Evolutionary conservation across 1,140 invertebrate genomes (phyloP), one percentile per base, ranked within the genome.

Genomic region (Microplitis mediator): DNA sequence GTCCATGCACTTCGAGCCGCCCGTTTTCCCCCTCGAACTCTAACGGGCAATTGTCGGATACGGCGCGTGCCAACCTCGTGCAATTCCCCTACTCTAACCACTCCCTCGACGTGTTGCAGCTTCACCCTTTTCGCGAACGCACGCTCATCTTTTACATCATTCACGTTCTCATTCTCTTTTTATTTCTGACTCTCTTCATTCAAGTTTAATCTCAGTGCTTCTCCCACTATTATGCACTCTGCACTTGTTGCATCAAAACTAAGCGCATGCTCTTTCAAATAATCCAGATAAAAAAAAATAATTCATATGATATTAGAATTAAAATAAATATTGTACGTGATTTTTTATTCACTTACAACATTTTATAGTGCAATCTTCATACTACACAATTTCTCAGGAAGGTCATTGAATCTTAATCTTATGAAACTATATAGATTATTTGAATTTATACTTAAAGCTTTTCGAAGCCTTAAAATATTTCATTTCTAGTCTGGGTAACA

Each of bases 11-110:
- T 64, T 54, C 36, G 13, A 45, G 6, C 50, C 51, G n/a, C 67
- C 69, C 69, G 31, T 56, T 60, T 64, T 72, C 66, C 52, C 71
- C 68, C 62, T 56, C 58, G 14, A 32, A 13, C 35, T 52, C 68
- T 39, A 60, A 76, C 45, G 73, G 76, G 69, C 76, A 81, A 80
- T 80, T 45, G 68, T 58, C 83, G 82, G 80, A 84, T 76, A 80
- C 79, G 83, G 82, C 84, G 82, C 84, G 84, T 84, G 84, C 83
- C 84, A 76, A 81, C 76, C 82, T 82, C 82, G 82, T 82, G 82
- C 77, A 75, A 77, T 76, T 68, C 75, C 75, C 78, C 79, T 76
- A 78, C 79, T 76, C 76, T 76, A 76, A 63, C 71, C 73, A 67
- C 75, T 77, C 65, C 66, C 50, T 77, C 74, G 63, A 73, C 74